Conservation (phyloP, 2,113 vertebrate species). For the Oncorhynchus kisutch region DNA sequence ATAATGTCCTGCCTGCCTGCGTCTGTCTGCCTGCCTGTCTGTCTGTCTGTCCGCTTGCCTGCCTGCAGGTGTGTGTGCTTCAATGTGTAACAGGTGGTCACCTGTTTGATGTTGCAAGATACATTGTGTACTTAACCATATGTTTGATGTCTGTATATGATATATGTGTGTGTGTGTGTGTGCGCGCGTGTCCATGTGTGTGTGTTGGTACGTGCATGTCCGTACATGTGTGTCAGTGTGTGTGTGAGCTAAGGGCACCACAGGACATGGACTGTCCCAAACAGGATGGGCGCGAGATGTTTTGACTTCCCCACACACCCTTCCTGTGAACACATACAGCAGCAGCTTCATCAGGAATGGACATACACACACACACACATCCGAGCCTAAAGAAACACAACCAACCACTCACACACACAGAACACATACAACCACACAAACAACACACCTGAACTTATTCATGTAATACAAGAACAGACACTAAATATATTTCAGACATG, state of each 20-base stretch:
- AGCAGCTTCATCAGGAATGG: slow-evolving; percentile 56
- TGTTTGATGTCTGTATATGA: not conserved
- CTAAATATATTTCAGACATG: not conserved
- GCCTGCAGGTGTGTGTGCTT: slow-evolving; percentile 3
- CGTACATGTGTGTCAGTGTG: slow-evolving; percentile 3
- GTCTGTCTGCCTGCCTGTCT: no score
- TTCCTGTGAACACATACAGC: slow-evolving; percentile 74
- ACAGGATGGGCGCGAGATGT: slow-evolving; percentile 78
- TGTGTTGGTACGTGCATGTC: slow-evolving; percentile 32
- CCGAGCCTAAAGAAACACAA: slow-evolving; percentile 23
- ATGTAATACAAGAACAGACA: not conserved
- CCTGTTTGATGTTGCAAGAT: not conserved
- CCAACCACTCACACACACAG: not conserved
- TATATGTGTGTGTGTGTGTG: slow-evolving; percentile 1
- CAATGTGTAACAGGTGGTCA: slow-evolving; percentile 1
- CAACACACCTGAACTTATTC: not conserved
- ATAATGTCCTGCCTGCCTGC: no score
- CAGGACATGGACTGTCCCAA: slow-evolving; percentile 74
- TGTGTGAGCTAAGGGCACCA: slow-evolving; percentile 57
- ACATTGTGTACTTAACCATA: not conserved
- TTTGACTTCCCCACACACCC: slow-evolving; percentile 78
- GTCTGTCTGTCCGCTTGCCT: not conserved
- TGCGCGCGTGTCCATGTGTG: not conserved
- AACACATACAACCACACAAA: not conserved
- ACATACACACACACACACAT: slow-evolving; percentile 25